Evolutionary conservation across 2,113 vertebrate species (phyloP).

Genomic region (Cololabis saira): DNA sequence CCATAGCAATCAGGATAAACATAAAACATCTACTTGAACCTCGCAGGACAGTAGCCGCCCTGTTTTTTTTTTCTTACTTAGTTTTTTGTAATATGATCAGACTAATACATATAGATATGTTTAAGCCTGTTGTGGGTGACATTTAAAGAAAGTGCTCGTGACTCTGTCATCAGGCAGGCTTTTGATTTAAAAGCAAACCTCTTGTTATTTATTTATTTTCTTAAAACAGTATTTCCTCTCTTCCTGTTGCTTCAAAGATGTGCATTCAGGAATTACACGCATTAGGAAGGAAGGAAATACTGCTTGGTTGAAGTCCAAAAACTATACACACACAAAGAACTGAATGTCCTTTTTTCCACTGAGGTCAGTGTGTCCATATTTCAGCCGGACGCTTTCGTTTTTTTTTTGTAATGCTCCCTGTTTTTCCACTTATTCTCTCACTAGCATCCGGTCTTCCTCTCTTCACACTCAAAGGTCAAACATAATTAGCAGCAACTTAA

Average conservation of each 20-base stretch:
- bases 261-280: conserved; percentile 30
- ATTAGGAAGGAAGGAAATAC: conserved; percentile 65
- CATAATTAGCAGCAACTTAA: conserved; percentile 49
- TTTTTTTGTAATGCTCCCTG: conserved; percentile 11
- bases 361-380: conserved; percentile 59
- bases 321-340: conserved; percentile 45
- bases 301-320: conserved; percentile 53
- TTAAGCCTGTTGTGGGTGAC: neutral
- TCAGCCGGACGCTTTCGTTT: conserved; percentile 27
- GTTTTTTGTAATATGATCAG: neutral
- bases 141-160: neutral
- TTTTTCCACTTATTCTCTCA: conserved; percentile 37
- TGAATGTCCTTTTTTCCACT: conserved; percentile 65
- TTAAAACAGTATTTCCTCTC: neutral
- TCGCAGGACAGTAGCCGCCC: conserved; percentile 22
- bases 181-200: neutral
- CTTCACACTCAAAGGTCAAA: conserved; percentile 47
- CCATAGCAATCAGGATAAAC: conserved; percentile 7
- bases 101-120: neutral
- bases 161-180: neutral
- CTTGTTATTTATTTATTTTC: neutral
- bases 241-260: conserved; percentile 18
- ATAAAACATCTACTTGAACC: neutral
- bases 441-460: conserved; percentile 51
- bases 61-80: conserved; percentile 15